Percentiles rank a stretch among this genome's conserved stretches.
Conservation (phyloP, 2,888 invertebrate genomes). For the Drosophila niveifrons region DNA sequence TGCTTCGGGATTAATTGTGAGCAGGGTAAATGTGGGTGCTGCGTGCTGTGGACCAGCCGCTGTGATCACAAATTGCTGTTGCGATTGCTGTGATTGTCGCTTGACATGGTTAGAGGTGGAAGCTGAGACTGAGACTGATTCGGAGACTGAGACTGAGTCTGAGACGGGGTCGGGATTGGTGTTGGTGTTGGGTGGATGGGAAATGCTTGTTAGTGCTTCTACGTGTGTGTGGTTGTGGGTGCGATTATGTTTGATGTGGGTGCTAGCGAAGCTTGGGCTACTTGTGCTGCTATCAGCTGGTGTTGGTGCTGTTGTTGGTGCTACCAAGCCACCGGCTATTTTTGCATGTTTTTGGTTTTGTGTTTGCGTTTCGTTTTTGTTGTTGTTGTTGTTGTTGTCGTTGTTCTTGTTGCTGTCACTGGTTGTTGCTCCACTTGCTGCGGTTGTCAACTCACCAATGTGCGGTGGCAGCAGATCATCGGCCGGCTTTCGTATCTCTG, state of each 20-base stretch:
- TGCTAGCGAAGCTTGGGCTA: constrained; percentile 48
- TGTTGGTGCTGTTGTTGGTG: too few species aligned
- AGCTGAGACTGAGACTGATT: not conserved
- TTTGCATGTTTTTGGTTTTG: constrained; percentile 34
- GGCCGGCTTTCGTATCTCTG: constrained; percentile 83
- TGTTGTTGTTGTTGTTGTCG: constrained; percentile 22
- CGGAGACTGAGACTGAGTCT: not conserved
- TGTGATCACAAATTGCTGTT: constrained; percentile 54
- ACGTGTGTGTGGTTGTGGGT: constrained; percentile 26
- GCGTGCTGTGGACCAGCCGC: constrained; percentile 62
- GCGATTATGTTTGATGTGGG: constrained; percentile 21
- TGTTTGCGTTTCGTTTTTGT: constrained; percentile 8
- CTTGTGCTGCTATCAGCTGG: constrained; percentile 26
- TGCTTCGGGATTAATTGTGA: constrained; percentile 63
- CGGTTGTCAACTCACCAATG: constrained; percentile 83
- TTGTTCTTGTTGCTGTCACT: constrained; percentile 24
- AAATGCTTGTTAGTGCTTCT: constrained; percentile 51
- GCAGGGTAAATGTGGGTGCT: constrained; percentile 63
- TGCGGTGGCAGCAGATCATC: constrained; percentile 85
- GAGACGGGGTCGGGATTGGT: not conserved
- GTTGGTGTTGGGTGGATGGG: not conserved
- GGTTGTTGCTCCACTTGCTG: constrained; percentile 26
- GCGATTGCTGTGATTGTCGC: constrained; percentile 38
- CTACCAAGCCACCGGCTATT: constrained; percentile 26
- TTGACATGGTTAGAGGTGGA: constrained; percentile 43